These are phyloP conservation scores for Cotesia glomerata DNA, from an alignment of 1,140 invertebrate genomes.

Conservation along the genomic window DNA sequence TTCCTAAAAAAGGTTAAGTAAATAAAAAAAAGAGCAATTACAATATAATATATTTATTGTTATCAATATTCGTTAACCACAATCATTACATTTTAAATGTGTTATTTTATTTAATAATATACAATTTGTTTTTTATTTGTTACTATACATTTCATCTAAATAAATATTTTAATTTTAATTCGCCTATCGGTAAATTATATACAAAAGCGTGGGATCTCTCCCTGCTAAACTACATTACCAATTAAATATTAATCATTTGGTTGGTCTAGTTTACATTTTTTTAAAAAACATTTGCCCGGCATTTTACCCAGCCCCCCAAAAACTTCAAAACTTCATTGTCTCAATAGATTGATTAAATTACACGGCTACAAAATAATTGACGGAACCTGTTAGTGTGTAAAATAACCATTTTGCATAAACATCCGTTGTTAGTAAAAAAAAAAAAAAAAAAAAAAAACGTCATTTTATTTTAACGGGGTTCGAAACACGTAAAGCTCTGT, in stretches of 20 bases:
- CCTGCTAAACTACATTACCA: neutral
- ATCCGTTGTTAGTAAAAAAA: neutral
- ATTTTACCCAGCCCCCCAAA: neutral
- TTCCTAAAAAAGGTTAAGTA: neutral
- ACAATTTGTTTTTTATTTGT: conserved; percentile 44
- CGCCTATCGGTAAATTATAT: conserved; percentile 42
- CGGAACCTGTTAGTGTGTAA: conserved; percentile 41
- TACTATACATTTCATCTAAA: conserved; percentile 49
- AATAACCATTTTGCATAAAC: conserved; percentile 3
- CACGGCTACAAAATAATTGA: conserved; percentile 52
- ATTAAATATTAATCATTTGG: conserved; percentile 1
- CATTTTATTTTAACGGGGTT: neutral
- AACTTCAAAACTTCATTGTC: conserved; percentile 19
- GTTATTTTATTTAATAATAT: conserved; percentile 36
- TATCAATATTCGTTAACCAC: conserved; percentile 52
- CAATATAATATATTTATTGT: conserved; percentile 59
- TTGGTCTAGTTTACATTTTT: conserved; percentile 15
- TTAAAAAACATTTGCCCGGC: neutral
- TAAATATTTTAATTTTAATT: conserved; percentile 30
- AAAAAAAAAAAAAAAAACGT: neutral
- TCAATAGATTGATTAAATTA: conserved; percentile 35
- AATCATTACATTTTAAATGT: conserved; percentile 41
- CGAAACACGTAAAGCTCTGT: conserved; percentile 37
- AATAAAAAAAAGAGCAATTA: conserved; percentile 24
- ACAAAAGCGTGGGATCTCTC: conserved; percentile 40